These are phyloP conservation scores for Bubo blakistoni DNA, from an alignment of 2,113 vertebrate species.

Conservation along the genomic window DNA sequence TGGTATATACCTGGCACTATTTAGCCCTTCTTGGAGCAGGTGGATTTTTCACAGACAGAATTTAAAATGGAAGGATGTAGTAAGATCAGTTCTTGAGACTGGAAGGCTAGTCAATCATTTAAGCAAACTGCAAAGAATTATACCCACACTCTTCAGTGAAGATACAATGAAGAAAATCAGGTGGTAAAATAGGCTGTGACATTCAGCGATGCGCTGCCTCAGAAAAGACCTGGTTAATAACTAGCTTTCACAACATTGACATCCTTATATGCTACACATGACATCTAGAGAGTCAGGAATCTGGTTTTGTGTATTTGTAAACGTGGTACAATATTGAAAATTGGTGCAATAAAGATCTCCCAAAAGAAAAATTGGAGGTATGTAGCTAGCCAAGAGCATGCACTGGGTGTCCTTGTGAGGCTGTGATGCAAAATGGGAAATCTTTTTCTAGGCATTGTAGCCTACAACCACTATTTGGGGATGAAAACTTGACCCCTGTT, in stretches of 20 bases:
- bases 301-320: not conserved
- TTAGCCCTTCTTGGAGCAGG: not conserved
- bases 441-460: not conserved
- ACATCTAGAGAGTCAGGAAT: not conserved
- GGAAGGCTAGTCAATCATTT: not conserved
- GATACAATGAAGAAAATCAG: not conserved
- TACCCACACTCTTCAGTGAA: not conserved
- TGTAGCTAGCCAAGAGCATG: not conserved
- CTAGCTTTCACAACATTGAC: not conserved
- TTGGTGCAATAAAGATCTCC: not conserved
- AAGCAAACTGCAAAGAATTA: not conserved
- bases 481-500: not conserved
- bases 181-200: not conserved
- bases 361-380: not conserved
- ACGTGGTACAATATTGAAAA: not conserved
- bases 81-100: not conserved
- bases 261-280: not conserved
- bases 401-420: not conserved
- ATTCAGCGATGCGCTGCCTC: not conserved
- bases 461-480: not conserved
- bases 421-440: not conserved
- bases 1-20: not conserved
- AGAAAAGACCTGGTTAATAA: not conserved
- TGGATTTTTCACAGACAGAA: not conserved
- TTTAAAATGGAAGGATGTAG: not conserved